phyloP scores from a whole-genome alignment of 2,113 vertebrate genomes.

The Anarrhichthys ocellatus region DNA sequence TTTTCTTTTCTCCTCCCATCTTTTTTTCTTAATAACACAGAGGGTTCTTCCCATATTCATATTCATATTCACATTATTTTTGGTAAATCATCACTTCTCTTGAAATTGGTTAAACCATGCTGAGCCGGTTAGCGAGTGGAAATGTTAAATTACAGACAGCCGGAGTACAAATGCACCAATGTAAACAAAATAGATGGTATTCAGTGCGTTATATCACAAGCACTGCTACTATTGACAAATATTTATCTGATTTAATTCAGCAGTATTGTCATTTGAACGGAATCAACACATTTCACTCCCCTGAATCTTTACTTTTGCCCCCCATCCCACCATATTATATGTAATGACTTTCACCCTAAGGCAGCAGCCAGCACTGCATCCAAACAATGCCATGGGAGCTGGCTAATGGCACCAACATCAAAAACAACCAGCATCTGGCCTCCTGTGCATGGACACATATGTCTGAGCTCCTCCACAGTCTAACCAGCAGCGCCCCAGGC shows the following conservation, averaged over 20 bases:
- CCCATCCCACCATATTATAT: conserved; percentile 62
- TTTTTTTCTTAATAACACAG: not conserved
- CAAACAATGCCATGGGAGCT: conserved; percentile 72
- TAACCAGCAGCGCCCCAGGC: conserved; percentile 59
- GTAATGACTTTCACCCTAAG: conserved; percentile 70
- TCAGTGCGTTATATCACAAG: not conserved
- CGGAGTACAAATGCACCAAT: not conserved
- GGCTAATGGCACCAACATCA: conserved; percentile 77
- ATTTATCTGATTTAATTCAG: conserved; percentile 32
- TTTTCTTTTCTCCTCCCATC: not conserved
- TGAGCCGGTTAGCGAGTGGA: conserved; percentile 8
- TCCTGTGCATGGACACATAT: conserved; percentile 66
- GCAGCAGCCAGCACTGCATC: conserved; percentile 64
- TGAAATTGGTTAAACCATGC: conserved; percentile 12
- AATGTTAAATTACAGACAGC: conserved; percentile 1
- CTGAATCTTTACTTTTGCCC: conserved; percentile 40
- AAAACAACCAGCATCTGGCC: conserved; percentile 76
- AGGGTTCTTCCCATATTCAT: conserved; percentile 21
- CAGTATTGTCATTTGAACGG: conserved; percentile 32
- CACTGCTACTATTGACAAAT: not conserved
- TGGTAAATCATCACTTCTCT: conserved; percentile 10
- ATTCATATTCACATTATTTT: conserved; percentile 6
- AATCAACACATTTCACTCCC: conserved; percentile 34
- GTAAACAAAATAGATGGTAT: not conserved
- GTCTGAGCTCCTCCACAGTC: conserved; percentile 61